Percentiles rank a stretch among this genome's conserved stretches.
Conservation (phyloP, 30 jellyfish, hydroid and myxozoan species). For the Nemopilema nomurai region DNA sequence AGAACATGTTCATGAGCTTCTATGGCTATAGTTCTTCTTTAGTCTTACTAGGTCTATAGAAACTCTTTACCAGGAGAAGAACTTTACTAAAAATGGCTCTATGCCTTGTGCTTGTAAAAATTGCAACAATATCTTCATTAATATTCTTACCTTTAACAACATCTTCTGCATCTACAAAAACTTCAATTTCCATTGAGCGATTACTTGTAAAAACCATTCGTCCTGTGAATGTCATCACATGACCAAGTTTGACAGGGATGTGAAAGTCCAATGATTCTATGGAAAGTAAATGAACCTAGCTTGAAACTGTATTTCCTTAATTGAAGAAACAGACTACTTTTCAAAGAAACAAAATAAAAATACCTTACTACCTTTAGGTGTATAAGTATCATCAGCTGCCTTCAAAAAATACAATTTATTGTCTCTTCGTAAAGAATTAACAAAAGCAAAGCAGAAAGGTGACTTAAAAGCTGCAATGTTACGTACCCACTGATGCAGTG, state of each 20-base stretch:
- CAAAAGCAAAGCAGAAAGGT: background rate
- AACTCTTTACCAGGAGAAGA: no score
- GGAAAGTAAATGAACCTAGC: background rate
- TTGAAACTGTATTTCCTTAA: background rate
- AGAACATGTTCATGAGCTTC: no score
- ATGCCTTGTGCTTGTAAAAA: background rate
- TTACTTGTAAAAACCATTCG: slow-evolving; percentile 81
- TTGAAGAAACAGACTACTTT: no score
- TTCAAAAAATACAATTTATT: no score
- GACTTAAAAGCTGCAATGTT: background rate
- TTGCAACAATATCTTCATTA: background rate
- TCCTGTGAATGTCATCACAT: slow-evolving; percentile 86
- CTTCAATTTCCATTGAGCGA: slow-evolving; percentile 91
- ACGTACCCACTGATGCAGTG: slow-evolving; percentile 86
- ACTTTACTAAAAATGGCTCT: no score
- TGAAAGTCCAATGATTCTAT: slow-evolving; percentile 88
- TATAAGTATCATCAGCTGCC: no score
- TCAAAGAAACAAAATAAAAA: no score
- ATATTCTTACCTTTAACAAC: slow-evolving; percentile 61
- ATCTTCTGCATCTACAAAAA: slow-evolving; percentile 86
- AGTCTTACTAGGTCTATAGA: no score
- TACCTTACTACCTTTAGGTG: no score
- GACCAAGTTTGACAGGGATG: slow-evolving; percentile 69
- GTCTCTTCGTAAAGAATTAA: background rate
- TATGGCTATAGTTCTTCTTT: no score